Evolutionary conservation across 2,888 invertebrate species (phyloP).

Genomic region (Anoplius nigerrimus): DNA sequence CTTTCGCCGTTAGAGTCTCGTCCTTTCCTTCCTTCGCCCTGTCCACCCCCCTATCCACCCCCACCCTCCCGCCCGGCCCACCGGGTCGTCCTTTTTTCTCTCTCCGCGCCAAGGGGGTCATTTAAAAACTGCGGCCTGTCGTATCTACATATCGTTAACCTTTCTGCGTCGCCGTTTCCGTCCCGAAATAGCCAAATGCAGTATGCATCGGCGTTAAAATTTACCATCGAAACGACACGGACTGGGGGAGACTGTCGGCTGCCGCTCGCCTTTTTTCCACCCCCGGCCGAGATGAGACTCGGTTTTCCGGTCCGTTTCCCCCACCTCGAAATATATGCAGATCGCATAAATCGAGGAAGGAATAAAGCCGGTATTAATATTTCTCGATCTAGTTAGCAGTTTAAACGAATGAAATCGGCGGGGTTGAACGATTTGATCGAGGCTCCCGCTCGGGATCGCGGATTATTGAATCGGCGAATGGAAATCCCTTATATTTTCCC

Average conservation of each 20-base stretch:
- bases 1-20: conserved; percentile 23
- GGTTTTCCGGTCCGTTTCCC: background rate
- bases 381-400: too few species aligned
- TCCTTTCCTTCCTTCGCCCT: conserved; percentile 32
- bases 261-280: conserved; percentile 1
- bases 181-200: conserved; percentile 28
- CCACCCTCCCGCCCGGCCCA: background rate
- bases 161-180: conserved; percentile 42
- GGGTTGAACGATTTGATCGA: background rate
- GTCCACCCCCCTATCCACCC: background rate
- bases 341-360: too few species aligned
- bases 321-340: background rate
- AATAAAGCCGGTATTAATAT: conserved; percentile 3
- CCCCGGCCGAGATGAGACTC: background rate
- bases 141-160: conserved; percentile 71
- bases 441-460: too few species aligned
- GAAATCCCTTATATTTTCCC: too few species aligned
- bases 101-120: conserved; percentile 45
- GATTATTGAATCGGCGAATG: too few species aligned
- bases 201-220: conserved; percentile 36
- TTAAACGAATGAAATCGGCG: conserved; percentile 12
- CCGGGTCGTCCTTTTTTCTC: conserved; percentile 19
- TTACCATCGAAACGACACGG: conserved; percentile 8
- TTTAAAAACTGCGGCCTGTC: conserved; percentile 64
- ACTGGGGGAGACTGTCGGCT: conserved; percentile 10